A percentile compares a stretch with the other conserved stretches of the same genome.
These are phyloP conservation scores for Pteruthius melanotis DNA, from an alignment of 2,113 vertebrate genomes.

Conservation along the genomic window DNA sequence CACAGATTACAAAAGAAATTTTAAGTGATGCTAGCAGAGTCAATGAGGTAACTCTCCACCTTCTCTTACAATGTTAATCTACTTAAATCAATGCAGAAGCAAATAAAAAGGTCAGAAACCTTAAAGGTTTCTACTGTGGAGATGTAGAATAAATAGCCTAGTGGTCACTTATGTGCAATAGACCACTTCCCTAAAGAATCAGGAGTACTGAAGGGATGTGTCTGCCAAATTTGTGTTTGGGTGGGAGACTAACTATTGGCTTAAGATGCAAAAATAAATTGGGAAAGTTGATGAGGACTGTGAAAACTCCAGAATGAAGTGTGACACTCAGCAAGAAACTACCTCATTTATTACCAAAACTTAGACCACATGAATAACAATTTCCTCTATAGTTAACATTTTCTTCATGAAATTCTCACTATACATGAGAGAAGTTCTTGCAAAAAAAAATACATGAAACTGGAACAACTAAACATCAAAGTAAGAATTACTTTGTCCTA, in stretches of 20 bases:
- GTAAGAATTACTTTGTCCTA: background rate
- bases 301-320: background rate
- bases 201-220: background rate
- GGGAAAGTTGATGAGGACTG: background rate
- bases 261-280: background rate
- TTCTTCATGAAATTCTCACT: background rate
- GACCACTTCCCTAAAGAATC: background rate
- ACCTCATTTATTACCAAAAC: background rate
- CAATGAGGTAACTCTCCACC: background rate
- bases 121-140: background rate
- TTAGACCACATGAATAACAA: background rate
- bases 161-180: background rate
- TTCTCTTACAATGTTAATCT: background rate
- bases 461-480: background rate
- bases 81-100: background rate
- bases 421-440: background rate
- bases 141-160: background rate
- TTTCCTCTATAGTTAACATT: background rate
- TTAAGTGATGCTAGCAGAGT: background rate
- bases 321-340: background rate
- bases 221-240: background rate
- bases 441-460: background rate
- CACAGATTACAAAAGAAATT: background rate
- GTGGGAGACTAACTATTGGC: background rate
- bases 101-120: background rate